Base-by-base conservation (phyloP, 1,140 invertebrate genomes). In the Meloidogyne floridensis region DNA sequence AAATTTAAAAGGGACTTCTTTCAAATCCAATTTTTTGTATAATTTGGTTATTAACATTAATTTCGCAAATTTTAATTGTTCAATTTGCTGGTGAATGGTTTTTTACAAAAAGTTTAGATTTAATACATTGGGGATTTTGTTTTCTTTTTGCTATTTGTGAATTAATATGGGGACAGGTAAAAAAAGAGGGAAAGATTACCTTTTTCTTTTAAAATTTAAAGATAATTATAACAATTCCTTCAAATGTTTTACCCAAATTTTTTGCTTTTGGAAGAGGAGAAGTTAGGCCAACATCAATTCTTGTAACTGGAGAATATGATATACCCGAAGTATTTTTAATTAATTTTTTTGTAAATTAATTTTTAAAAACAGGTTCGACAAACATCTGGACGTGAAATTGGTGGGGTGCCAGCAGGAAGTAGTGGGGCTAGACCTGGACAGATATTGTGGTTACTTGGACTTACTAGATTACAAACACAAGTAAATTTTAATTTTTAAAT, bases 81-180 rank as follows among this genome's bases (percentile, higher is more conserved):
- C 95, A 99, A 91, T 97, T 94, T 91, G 97, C 97, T 90, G 95
- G 96, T 90, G 93, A 94, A 92, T 97, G 96, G 87, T 99, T 99
- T 92, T 95, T 94, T 87, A 98, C 96, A 83, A 93, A 93, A 89
- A 93, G 93, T 72, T 93, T 99, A 72, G 93, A 93, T 83, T 89
- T 96, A 87, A 95, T 98, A 87, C 96, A 98, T 91, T 99, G 97
- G 97, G 92, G 97, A 90, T 98, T 96, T 95, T 99, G 97, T 92
- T 91, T 99, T 89, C 94, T 98, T 91, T 96, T 99, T 91, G 97
- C 97, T 78, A 91, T 97, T 85, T 96, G 96, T 85, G 95, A 95
- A 72, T 93, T 99, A 75, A 92, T 99, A 74, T 99, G 97, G 97
- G 96, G 96, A 86, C 97, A 99, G 93, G 91, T 99, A 72, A 72